These are phyloP conservation scores for Malaclemys terrapin DNA, from an alignment of 2,113 vertebrate species.

Conservation along the genomic window DNA sequence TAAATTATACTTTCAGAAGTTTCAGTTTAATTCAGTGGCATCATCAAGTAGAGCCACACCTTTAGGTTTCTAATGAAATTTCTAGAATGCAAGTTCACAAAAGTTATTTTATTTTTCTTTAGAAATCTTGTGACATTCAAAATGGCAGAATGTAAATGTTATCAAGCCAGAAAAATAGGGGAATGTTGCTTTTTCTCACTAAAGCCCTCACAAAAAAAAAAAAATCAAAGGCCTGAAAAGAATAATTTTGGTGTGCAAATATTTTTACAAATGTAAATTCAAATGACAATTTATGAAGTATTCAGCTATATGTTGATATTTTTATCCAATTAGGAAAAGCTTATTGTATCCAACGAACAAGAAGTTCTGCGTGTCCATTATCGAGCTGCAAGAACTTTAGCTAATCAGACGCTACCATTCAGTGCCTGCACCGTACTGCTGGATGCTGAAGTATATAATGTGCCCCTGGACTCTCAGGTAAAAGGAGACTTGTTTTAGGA, in stretches of 20 bases:
- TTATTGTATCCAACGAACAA: conserved; percentile 98
- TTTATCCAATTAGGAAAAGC: conserved; percentile 89
- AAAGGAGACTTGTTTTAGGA: background rate
- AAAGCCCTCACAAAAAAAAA: background rate
- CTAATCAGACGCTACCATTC: conserved; percentile 97
- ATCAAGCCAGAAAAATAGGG: background rate
- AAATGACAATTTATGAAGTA: background rate
- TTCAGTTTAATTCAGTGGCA: background rate
- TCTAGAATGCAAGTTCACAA: background rate
- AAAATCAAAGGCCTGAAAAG: background rate
- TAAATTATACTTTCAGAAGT: background rate
- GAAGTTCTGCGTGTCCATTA: conserved; percentile 98
- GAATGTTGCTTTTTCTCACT: background rate
- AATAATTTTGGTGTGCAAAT: background rate
- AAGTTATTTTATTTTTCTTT: background rate
- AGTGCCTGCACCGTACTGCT: conserved; percentile 97
- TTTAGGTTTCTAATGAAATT: background rate
- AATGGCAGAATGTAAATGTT: background rate
- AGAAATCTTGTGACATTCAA: background rate
- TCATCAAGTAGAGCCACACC: background rate
- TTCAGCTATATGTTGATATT: background rate
- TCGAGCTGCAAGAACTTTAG: conserved; percentile 94
- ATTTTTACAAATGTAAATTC: background rate
- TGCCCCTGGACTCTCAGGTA: conserved; percentile 96
- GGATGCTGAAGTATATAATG: conserved; percentile 97